Conservation (phyloP, 2,797 vertebrate species). For the Lepilemur ruficaudatus region DNA sequence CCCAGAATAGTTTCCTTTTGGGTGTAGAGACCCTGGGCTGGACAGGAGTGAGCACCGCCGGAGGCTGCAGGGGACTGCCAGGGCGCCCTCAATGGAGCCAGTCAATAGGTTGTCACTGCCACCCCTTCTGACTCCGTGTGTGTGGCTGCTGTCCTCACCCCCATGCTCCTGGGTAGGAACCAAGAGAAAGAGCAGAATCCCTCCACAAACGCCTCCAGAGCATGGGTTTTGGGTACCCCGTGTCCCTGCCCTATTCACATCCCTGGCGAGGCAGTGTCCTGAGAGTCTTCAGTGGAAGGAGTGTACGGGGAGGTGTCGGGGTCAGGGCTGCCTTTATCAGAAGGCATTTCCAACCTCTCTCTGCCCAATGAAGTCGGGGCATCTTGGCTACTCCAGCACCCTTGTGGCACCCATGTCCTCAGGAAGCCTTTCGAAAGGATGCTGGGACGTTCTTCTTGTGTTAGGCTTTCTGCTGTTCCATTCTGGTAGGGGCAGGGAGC, state of each 20-base stretch:
- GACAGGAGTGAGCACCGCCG: fast-evolving
- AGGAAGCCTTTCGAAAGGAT: neutral
- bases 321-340: neutral
- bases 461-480: neutral
- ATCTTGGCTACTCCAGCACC: fast-evolving
- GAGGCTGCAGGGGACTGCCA: fast-evolving
- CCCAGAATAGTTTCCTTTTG: neutral
- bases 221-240: neutral
- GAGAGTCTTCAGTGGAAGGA: neutral
- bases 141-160: neutral
- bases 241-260: neutral
- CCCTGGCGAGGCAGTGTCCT: neutral
- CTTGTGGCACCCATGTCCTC: neutral
- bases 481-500: neutral
- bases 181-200: neutral
- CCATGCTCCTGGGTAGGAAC: neutral
- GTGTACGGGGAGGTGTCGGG: neutral
- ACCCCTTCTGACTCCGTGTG: too few species aligned
- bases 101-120: neutral
- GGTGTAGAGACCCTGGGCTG: neutral
- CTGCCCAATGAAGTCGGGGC: neutral
- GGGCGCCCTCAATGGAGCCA: fast-evolving
- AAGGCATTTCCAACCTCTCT: neutral
- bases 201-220: neutral
- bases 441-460: neutral